Conservation (phyloP, 2,113 vertebrate species). For the Sakesphorus luctuosus region DNA sequence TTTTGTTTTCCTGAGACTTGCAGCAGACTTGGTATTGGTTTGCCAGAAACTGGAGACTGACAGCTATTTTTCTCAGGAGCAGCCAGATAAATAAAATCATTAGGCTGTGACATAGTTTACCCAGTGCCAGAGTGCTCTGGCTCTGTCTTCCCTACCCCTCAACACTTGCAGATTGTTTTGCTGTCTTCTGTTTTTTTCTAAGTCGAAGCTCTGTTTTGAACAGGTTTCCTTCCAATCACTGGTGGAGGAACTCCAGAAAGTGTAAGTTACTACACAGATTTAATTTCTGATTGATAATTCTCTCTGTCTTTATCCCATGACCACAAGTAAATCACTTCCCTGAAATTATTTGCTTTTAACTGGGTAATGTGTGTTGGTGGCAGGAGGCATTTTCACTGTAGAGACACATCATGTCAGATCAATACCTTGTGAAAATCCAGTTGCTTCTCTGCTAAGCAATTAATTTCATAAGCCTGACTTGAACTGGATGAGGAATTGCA, state of each 20-base stretch:
- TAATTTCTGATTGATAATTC: neutral
- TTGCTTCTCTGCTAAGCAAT: neutral
- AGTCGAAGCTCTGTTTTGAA: neutral
- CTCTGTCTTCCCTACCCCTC: neutral
- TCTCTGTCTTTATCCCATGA: neutral
- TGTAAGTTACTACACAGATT: conserved; percentile 80
- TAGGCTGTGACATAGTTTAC: neutral
- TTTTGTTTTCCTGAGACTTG: neutral
- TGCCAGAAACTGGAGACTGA: neutral
- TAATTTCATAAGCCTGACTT: neutral
- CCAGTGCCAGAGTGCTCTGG: neutral
- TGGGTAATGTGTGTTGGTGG: neutral
- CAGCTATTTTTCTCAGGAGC: neutral
- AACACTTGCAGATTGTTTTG: neutral
- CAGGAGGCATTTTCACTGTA: neutral
- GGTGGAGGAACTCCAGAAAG: conserved; percentile 87
- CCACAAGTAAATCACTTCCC: neutral
- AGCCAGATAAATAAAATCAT: neutral
- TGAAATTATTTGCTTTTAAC: neutral
- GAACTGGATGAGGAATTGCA: neutral
- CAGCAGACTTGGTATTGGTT: neutral
- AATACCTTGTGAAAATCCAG: conserved; percentile 1
- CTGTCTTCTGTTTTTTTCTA: neutral
- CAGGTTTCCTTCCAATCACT: conserved; percentile 84
- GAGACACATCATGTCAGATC: neutral